Conservation (phyloP, 2,113 vertebrate genomes). For the Oenanthe melanoleuca region DNA sequence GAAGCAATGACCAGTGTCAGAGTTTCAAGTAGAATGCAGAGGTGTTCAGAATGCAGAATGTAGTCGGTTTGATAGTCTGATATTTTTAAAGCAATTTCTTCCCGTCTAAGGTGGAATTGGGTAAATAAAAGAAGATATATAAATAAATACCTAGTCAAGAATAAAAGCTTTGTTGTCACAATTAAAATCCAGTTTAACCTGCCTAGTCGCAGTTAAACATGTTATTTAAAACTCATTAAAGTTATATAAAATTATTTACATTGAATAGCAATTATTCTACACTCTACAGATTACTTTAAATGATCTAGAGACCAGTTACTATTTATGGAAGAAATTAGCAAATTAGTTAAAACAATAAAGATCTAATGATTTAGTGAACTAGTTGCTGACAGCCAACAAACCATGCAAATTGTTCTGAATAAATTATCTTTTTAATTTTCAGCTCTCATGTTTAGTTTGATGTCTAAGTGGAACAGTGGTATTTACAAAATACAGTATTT, state of each 20-base stretch:
- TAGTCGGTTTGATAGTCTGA: neutral
- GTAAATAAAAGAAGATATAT: neutral
- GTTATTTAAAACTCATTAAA: neutral
- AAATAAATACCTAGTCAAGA: neutral
- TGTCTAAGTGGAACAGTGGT: neutral
- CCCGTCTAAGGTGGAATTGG: neutral
- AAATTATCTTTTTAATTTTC: neutral
- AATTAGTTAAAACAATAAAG: neutral
- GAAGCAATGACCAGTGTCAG: neutral
- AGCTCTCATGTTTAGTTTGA: neutral
- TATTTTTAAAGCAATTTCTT: neutral
- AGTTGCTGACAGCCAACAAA: neutral
- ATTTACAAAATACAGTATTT: neutral
- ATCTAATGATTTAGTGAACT: neutral
- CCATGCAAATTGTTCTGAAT: neutral
- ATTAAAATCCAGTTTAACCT: neutral
- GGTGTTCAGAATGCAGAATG: neutral
- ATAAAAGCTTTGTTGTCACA: neutral
- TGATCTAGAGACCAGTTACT: neutral
- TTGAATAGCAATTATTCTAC: neutral
- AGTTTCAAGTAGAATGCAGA: neutral
- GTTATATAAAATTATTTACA: neutral
- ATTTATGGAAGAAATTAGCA: neutral
- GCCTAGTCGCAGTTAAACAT: neutral
- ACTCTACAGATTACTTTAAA: neutral